These are phyloP conservation scores for Melieria omissa DNA, from an alignment of 2,888 invertebrate species.

Conservation along the genomic window DNA sequence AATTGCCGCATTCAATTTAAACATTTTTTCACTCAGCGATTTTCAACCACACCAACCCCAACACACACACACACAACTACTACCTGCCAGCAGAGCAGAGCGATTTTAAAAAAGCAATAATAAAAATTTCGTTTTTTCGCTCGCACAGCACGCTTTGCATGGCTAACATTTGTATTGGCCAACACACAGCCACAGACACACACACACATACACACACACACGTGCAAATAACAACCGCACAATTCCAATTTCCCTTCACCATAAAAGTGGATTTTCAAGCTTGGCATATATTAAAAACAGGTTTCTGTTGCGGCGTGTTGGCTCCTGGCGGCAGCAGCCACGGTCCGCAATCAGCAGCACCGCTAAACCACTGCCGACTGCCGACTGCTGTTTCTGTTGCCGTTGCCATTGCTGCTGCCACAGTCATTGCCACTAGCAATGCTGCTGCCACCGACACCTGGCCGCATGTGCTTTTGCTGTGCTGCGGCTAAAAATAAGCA, in stretches of 20 bases:
- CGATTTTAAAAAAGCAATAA: background rate
- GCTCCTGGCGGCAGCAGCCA: background rate
- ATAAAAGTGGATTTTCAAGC: constrained; percentile 2
- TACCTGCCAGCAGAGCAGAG: background rate
- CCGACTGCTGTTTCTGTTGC: background rate
- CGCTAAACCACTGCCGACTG: background rate
- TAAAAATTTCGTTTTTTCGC: background rate
- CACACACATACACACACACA: too few relatives aligned
- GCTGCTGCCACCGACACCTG: background rate
- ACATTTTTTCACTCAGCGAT: background rate
- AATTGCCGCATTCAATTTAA: background rate
- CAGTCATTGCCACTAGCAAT: background rate
- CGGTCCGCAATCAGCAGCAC: background rate
- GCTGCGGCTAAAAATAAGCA: background rate
- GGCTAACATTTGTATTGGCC: background rate
- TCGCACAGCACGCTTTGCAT: background rate
- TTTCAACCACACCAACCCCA: background rate
- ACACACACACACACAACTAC: too few relatives aligned
- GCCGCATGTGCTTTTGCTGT: background rate
- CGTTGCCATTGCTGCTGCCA: background rate
- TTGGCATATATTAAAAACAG: background rate
- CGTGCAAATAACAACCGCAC: background rate
- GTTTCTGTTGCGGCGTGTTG: background rate
- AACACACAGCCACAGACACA: too few relatives aligned
- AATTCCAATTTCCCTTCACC: constrained; percentile 6